These are phyloP conservation scores for Oreortyx pictus DNA, from an alignment of 2,797 vertebrate species.

Conservation along the genomic window DNA sequence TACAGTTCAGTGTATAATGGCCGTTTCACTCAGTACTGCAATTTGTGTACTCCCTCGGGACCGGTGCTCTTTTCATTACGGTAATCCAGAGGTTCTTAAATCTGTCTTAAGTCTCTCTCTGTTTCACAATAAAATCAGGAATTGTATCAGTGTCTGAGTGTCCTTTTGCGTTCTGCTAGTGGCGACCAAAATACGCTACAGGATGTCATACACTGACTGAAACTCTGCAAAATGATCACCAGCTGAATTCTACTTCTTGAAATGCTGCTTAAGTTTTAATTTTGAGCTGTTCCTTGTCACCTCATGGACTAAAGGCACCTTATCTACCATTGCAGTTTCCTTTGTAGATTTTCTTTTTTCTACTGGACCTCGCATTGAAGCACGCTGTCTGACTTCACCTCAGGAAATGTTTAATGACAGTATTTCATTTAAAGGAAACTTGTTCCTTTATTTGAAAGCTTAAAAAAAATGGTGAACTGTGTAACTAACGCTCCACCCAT, in stretches of 20 bases:
- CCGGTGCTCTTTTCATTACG: conserved; percentile 72
- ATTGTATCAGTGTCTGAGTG: conserved; percentile 5
- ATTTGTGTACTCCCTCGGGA: conserved; percentile 46
- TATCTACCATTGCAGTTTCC: not conserved
- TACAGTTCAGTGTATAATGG: not conserved
- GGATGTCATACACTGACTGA: not conserved
- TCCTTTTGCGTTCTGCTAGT: not conserved
- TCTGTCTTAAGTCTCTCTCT: conserved; percentile 55
- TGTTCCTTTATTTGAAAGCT: not conserved
- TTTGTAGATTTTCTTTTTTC: not conserved
- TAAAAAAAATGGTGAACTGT: not conserved
- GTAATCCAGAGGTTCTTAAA: conserved; percentile 62
- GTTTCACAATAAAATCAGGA: conserved; percentile 75
- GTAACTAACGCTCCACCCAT: not conserved
- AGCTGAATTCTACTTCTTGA: not conserved
- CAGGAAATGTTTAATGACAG: not conserved
- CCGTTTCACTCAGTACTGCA: conserved; percentile 29
- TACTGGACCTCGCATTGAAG: not conserved
- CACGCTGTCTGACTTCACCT: not conserved
- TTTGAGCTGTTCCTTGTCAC: not conserved
- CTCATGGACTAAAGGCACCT: not conserved
- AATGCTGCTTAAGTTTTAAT: not conserved
- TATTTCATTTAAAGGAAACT: not conserved
- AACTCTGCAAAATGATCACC: not conserved
- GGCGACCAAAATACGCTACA: not conserved